A percentile compares a stretch with the other conserved stretches of the same genome.
Evolutionary conservation across 2,888 invertebrate species (phyloP).

Genomic region (Hartigia nigra): DNA sequence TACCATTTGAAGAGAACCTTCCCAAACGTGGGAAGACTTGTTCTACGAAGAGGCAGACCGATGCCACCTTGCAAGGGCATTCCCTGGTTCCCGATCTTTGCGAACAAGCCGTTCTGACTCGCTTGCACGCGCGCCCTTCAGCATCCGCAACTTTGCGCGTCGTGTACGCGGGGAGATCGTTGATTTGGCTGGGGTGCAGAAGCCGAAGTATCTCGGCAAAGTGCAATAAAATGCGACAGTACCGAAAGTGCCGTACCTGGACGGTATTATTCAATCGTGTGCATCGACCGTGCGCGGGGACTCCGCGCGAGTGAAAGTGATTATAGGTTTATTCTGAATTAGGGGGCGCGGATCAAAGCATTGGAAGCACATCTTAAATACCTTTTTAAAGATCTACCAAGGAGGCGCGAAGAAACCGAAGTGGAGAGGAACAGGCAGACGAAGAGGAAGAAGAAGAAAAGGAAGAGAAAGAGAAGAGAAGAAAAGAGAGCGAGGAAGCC

Average conservation of each 20-base stretch:
- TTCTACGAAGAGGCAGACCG: slow-evolving; percentile 15
- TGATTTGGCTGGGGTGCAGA: not conserved
- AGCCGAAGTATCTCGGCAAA: slow-evolving; percentile 1
- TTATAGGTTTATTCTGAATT: slow-evolving; percentile 14
- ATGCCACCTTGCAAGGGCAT: slow-evolving; percentile 42
- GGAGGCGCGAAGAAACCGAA: not conserved
- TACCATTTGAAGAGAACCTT: not conserved
- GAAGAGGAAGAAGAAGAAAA: slow-evolving; percentile 3
- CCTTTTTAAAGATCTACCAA: not conserved
- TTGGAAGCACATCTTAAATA: slow-evolving; percentile 5
- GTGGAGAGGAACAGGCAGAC: not conserved
- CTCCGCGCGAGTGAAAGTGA: slow-evolving; percentile 6
- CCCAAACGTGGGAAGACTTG: slow-evolving; percentile 6
- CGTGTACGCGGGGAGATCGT: not conserved
- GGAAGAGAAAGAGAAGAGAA: slow-evolving; percentile 9
- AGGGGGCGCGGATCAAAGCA: slow-evolving; percentile 27
- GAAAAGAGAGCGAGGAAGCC: slow-evolving; percentile 2
- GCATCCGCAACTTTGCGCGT: not conserved
- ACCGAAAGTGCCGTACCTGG: slow-evolving; percentile 36
- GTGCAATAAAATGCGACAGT: slow-evolving; percentile 37
- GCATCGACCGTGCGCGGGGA: not conserved
- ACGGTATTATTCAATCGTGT: slow-evolving; percentile 24
- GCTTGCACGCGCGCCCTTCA: not conserved
- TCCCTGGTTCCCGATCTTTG: slow-evolving; percentile 42
- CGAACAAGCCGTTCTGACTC: slow-evolving; percentile 44